Evolutionary conservation across 2,797 vertebrate genomes (phyloP).

Genomic region (Lepidocolaptes lacrymiger): DNA sequence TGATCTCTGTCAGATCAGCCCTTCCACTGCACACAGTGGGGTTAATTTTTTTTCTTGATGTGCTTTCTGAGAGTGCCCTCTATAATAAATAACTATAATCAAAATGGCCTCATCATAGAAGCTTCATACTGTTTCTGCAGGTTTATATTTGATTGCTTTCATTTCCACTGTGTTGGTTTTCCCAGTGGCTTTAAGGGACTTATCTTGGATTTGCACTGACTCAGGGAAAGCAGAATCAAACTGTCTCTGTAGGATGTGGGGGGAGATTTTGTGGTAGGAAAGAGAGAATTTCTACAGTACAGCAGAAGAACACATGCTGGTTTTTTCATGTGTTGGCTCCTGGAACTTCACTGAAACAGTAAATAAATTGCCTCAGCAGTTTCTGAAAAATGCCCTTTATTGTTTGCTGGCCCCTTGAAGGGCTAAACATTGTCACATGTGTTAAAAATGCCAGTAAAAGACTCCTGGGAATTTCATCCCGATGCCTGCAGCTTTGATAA

Average conservation of each 20-base stretch:
- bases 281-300: neutral
- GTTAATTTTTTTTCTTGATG: neutral
- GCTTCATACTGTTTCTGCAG: neutral
- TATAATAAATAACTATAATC: neutral
- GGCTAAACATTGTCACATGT: conserved; percentile 27
- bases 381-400: conserved; percentile 56
- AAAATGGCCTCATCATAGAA: neutral
- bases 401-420: conserved; percentile 31
- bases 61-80: neutral
- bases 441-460: conserved; percentile 37
- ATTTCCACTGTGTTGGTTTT: neutral
- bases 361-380: conserved; percentile 33
- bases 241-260: neutral
- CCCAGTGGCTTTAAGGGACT: neutral
- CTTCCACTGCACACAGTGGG: neutral
- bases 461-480: conserved; percentile 34
- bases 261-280: neutral
- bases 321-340: conserved; percentile 17
- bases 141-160: neutral
- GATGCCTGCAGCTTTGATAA: conserved; percentile 33
- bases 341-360: neutral
- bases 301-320: neutral
- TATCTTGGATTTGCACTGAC: neutral
- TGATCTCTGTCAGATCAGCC: neutral
- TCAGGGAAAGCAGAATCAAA: neutral